These are phyloP conservation scores for Gerris buenoi DNA, from an alignment of 1,140 invertebrate genomes.

Conservation along the genomic window DNA sequence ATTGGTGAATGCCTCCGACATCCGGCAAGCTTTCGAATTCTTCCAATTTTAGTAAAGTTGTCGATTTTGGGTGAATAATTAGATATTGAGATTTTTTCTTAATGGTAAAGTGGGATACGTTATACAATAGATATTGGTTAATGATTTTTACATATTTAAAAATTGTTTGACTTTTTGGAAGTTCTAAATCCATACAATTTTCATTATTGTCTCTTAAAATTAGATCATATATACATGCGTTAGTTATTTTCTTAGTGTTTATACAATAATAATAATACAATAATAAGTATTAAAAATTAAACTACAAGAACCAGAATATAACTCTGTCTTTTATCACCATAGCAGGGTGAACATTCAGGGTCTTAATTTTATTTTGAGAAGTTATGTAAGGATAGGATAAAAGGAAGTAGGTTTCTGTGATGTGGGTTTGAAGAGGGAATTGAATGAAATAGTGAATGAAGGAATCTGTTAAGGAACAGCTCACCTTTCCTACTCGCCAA, in stretches of 20 bases:
- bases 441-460: neutral
- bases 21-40: neutral
- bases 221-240: neutral
- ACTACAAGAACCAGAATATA: neutral
- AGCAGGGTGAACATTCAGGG: neutral
- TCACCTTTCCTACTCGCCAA: neutral
- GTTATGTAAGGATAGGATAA: neutral
- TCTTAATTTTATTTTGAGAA: neutral
- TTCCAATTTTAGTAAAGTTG: neutral
- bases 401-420: neutral
- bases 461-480: neutral
- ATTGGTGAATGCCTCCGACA: neutral
- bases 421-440: neutral
- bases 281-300: constrained; percentile 5
- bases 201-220: neutral
- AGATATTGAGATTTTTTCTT: neutral
- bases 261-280: constrained; percentile 9
- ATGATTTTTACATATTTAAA: neutral
- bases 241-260: neutral
- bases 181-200: neutral
- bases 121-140: neutral
- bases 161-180: neutral
- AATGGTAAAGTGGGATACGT: neutral
- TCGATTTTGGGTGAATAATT: neutral
- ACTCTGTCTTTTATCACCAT: neutral